These are phyloP conservation scores for Spea multiplicata DNA, from an alignment of 2,113 vertebrate species.

Conservation along the genomic window DNA sequence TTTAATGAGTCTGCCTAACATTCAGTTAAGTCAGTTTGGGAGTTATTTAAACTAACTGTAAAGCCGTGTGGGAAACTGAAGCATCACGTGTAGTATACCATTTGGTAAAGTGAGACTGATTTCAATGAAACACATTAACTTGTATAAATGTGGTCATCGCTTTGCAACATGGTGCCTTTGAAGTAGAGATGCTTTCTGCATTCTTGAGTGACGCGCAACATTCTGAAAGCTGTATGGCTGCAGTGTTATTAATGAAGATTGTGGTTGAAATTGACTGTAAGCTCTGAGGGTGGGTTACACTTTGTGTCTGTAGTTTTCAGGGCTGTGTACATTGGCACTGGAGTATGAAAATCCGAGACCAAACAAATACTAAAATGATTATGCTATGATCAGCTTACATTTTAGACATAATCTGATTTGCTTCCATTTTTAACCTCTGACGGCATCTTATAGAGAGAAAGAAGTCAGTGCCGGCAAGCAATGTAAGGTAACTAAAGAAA, in stretches of 20 bases:
- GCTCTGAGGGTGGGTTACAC: constrained; percentile 4
- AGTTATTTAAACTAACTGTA: too few relatives aligned
- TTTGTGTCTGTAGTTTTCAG: constrained; percentile 18
- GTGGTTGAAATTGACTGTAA: constrained; percentile 25
- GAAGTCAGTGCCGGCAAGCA: constrained; percentile 30
- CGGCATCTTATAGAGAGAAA: constrained; percentile 12
- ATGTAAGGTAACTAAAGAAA: constrained; percentile 24
- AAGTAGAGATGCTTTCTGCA: neutral
- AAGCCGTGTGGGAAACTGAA: too few relatives aligned
- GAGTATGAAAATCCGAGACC: constrained; percentile 30
- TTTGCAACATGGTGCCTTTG: neutral
- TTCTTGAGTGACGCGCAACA: neutral
- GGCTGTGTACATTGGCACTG: constrained; percentile 45
- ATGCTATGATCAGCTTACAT: constrained; percentile 45
- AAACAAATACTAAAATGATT: constrained; percentile 46
- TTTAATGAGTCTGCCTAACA: too few relatives aligned
- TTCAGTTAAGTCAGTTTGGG: too few relatives aligned
- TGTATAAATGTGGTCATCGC: too few relatives aligned
- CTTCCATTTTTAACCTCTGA: constrained; percentile 45
- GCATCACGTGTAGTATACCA: too few relatives aligned
- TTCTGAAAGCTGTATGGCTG: neutral
- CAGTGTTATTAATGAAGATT: neutral
- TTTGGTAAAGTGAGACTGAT: too few relatives aligned
- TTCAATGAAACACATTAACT: too few relatives aligned
- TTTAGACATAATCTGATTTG: constrained; percentile 44